Conservation (phyloP, 1,140 invertebrate species). For the Littorina saxatilis region DNA sequence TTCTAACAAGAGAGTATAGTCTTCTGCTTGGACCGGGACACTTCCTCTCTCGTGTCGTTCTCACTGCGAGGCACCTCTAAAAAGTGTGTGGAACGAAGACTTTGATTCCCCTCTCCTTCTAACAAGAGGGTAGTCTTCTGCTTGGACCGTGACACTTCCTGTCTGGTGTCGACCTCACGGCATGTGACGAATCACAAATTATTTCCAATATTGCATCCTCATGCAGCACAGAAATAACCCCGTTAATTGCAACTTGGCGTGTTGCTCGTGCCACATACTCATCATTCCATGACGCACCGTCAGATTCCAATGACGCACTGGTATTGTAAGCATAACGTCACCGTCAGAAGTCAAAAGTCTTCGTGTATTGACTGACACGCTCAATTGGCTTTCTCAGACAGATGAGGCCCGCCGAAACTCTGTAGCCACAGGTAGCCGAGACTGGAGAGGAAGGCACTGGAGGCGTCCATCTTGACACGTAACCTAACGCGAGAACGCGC, state of each 20-base stretch:
- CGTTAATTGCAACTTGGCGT: neutral
- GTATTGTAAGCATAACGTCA: neutral
- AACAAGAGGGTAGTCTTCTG: no score
- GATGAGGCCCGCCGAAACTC: neutral
- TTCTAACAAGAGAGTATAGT: no score
- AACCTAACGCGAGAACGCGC: neutral
- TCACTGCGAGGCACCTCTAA: no score
- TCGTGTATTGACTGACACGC: neutral
- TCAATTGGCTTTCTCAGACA: neutral
- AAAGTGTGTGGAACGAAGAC: no score
- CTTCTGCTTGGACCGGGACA: no score
- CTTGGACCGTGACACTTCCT: no score
- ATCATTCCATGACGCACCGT: neutral
- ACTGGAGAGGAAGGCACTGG: neutral
- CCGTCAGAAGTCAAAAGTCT: neutral
- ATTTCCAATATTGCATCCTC: neutral
- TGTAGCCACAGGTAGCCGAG: neutral
- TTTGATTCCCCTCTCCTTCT: no score
- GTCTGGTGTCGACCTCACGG: neutral
- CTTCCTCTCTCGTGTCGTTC: no score
- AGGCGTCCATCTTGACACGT: conserved; percentile 2
- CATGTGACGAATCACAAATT: neutral
- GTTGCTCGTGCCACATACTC: neutral
- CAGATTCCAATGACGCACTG: neutral
- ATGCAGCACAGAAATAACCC: neutral